These are phyloP conservation scores for Lerista edwardsae DNA, from an alignment of 2,797 vertebrate genomes.

Conservation along the genomic window DNA sequence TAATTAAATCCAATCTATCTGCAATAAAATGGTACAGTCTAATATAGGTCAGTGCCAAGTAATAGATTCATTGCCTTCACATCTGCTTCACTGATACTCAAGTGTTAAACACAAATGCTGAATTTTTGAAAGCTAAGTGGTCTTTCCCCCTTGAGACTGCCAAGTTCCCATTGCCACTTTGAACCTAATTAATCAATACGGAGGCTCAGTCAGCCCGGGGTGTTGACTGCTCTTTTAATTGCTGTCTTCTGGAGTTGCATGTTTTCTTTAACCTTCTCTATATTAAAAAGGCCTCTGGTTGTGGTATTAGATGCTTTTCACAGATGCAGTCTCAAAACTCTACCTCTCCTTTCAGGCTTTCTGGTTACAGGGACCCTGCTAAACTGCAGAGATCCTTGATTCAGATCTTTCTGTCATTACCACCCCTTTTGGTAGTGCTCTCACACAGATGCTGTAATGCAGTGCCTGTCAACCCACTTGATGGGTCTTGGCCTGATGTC, in stretches of 20 bases:
- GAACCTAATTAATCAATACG: constrained; percentile 52
- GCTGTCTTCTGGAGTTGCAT: constrained; percentile 63
- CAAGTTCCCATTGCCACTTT: constrained; percentile 44
- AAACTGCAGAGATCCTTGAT: too few species aligned
- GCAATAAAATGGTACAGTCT: constrained; percentile 44
- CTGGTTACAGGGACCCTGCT: neutral
- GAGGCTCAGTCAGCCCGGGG: neutral
- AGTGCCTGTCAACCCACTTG: too few species aligned
- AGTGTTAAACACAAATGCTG: constrained; percentile 42
- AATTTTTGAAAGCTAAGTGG: constrained; percentile 30
- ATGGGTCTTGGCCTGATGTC: too few species aligned
- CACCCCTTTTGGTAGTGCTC: neutral
- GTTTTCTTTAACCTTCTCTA: constrained; percentile 47
- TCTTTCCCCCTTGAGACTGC: constrained; percentile 45
- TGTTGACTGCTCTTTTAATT: constrained; percentile 61
- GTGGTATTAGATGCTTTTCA: constrained; percentile 1
- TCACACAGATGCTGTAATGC: neutral
- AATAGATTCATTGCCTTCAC: constrained; percentile 46
- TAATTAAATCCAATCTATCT: constrained; percentile 63
- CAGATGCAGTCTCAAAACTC: neutral
- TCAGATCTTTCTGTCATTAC: too few species aligned
- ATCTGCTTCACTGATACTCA: constrained; percentile 46
- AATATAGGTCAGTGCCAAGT: constrained; percentile 53
- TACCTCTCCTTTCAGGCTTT: fast-evolving
- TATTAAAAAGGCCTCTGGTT: constrained; percentile 47